These are phyloP conservation scores for Lonchura striata DNA, from an alignment of 2,113 vertebrate genomes.

Conservation along the genomic window DNA sequence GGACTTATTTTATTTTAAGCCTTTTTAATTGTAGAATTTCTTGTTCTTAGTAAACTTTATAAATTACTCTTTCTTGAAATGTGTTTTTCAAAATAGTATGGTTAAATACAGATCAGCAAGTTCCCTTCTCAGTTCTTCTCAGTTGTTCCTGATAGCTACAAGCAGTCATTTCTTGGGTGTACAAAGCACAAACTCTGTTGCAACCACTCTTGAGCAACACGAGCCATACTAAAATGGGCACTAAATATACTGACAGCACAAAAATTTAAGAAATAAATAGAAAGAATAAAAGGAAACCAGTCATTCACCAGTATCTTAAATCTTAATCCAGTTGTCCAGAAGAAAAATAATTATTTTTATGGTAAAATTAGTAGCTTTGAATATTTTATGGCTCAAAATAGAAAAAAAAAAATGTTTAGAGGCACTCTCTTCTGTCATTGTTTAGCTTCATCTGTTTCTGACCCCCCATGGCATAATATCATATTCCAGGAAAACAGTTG, in stretches of 20 bases:
- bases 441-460: constrained; percentile 19
- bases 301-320: not conserved
- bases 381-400: not conserved
- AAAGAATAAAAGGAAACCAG: not conserved
- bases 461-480: not conserved
- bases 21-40: constrained; percentile 45
- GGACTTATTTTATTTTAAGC: constrained; percentile 24
- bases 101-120: not conserved
- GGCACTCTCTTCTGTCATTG: not conserved
- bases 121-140: not conserved
- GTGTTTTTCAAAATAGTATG: not conserved
- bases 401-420: not conserved
- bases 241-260: not conserved
- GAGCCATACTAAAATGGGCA: not conserved
- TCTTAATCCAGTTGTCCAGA: not conserved
- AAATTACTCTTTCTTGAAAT: not conserved
- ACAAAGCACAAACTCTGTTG: not conserved
- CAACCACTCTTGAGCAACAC: not conserved
- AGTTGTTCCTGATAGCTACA: not conserved
- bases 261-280: not conserved
- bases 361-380: not conserved
- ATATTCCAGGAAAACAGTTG: constrained; percentile 38
- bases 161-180: not conserved
- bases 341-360: not conserved
- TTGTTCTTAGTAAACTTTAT: constrained; percentile 36